Conservation (phyloP, 1,140 invertebrate genomes). For the Platorchestia sp. region DNA sequence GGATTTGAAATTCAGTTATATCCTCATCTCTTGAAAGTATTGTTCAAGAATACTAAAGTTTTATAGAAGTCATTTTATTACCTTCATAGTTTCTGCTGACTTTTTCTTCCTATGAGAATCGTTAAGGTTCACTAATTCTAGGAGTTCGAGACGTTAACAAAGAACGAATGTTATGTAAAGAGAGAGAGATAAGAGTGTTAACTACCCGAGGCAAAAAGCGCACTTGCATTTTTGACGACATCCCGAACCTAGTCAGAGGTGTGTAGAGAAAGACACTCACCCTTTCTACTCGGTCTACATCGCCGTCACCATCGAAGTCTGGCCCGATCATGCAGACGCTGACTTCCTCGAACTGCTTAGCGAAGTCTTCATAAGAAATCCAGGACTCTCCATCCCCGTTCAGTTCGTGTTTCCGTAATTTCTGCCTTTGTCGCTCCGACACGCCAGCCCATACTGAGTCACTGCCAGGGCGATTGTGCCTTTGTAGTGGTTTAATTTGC, state of each 20-base stretch:
- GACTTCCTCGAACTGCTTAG: slow-evolving; percentile 73
- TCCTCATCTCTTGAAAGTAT: too few relatives aligned
- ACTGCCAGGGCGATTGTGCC: slow-evolving; percentile 65
- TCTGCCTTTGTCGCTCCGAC: slow-evolving; percentile 70
- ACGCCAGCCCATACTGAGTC: slow-evolving; percentile 73
- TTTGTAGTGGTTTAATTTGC: background rate
- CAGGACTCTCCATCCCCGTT: slow-evolving; percentile 74
- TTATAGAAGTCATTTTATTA: too few relatives aligned
- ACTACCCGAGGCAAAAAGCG: too few relatives aligned
- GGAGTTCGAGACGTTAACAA: too few relatives aligned
- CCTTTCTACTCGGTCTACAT: slow-evolving; percentile 69
- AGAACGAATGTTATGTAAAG: too few relatives aligned
- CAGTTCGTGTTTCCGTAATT: slow-evolving; percentile 69
- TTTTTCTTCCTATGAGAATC: too few relatives aligned
- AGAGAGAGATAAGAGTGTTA: too few relatives aligned
- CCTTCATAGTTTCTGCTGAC: too few relatives aligned
- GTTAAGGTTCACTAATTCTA: too few relatives aligned
- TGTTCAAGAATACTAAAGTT: too few relatives aligned
- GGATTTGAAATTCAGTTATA: too few relatives aligned
- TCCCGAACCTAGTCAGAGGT: background rate
- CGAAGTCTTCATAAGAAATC: slow-evolving; percentile 72
- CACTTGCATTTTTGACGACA: too few relatives aligned
- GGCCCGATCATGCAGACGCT: slow-evolving; percentile 73
- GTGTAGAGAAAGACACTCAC: slow-evolving; percentile 57
- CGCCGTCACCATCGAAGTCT: slow-evolving; percentile 73